A percentile compares a stretch with the other conserved stretches of the same genome.
Conservation (phyloP, 2,888 invertebrate species). For the Trileptium ribeirensis region DNA sequence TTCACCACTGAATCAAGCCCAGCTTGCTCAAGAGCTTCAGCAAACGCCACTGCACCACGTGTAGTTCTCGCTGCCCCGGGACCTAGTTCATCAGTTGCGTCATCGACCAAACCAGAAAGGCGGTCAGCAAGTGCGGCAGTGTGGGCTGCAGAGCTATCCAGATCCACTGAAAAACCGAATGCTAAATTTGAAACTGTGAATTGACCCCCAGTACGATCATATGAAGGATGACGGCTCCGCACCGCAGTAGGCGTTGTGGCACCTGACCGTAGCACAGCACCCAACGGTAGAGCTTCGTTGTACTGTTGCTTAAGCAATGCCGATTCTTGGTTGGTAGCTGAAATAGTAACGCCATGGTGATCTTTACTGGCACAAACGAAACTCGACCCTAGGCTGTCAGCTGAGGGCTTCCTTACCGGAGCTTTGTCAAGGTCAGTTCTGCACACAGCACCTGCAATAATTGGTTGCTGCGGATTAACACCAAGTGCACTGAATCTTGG, state of each 20-base stretch:
- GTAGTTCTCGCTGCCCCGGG: not conserved
- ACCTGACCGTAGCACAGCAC: not conserved
- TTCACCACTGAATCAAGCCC: not conserved
- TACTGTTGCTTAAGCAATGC: too few species aligned
- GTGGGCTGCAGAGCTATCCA: slow-evolving; percentile 41
- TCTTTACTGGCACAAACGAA: not conserved
- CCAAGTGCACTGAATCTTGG: not conserved
- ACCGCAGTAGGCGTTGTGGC: not conserved
- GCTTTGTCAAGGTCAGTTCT: not conserved
- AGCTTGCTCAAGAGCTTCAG: not conserved
- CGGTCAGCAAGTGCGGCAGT: slow-evolving; percentile 2
- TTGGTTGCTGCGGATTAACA: not conserved
- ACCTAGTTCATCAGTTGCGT: not conserved
- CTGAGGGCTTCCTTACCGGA: not conserved
- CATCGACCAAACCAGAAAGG: not conserved
- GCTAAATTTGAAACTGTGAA: slow-evolving; percentile 59
- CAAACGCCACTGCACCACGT: not conserved
- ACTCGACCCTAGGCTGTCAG: not conserved
- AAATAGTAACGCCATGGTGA: not conserved
- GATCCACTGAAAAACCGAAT: slow-evolving; percentile 61
- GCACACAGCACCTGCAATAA: not conserved
- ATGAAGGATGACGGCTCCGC: not conserved
- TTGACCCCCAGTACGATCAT: slow-evolving; percentile 38
- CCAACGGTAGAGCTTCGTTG: too few species aligned
- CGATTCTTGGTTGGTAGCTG: too few species aligned